Base-by-base conservation (phyloP, 2,113 vertebrate species). In the Cettia cetti region DNA sequence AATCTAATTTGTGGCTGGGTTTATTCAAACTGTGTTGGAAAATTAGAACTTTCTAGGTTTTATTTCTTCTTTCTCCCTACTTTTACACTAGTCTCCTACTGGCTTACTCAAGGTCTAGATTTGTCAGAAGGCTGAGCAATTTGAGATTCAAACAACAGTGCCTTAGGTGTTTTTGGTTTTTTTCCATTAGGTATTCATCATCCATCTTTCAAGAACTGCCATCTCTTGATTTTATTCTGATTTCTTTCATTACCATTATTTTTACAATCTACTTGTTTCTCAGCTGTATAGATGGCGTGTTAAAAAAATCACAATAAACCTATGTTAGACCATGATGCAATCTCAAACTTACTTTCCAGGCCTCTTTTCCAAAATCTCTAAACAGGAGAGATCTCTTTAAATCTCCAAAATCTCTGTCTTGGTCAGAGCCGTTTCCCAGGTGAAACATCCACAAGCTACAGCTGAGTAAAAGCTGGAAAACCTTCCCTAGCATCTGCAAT, bases 1-100 rank as follows among this genome's bases (percentile, higher is more conserved):
- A 95, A 94, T 86, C 39, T 77, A 57, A 82, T 92, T 85, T 96
- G 78, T 90, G 84, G 74, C 64, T 94, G 9, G 12, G 82, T 95
- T 97, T 95, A 86, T 74, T 91, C 53, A 88, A 89, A 44, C 28
- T 23, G 49, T 37, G 17, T 37, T 49, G 84, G 33, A 68, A 89
- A 90, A 91, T 60, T 52, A 31, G 19, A 79, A 33, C 59, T 65
- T 64, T 75, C 6, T 6, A 4, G 2, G 0, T 19, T 95, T 80
- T 81, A 24, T 81, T 92, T 89, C 13, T 82, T 85, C 20, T 69
- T 72, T 80, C 39, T 91, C 9, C 16, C 4, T 75, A 53, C 56
- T 80, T 64, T 78, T 89, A 40, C 15, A 68, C 8, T 56, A 16
- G 17, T 61, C 30, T 90, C 19, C 60, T 59, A 7, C 19, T 83